These are phyloP conservation scores for Botia almorhae DNA, from an alignment of 2,797 vertebrate genomes.

Conservation along the genomic window DNA sequence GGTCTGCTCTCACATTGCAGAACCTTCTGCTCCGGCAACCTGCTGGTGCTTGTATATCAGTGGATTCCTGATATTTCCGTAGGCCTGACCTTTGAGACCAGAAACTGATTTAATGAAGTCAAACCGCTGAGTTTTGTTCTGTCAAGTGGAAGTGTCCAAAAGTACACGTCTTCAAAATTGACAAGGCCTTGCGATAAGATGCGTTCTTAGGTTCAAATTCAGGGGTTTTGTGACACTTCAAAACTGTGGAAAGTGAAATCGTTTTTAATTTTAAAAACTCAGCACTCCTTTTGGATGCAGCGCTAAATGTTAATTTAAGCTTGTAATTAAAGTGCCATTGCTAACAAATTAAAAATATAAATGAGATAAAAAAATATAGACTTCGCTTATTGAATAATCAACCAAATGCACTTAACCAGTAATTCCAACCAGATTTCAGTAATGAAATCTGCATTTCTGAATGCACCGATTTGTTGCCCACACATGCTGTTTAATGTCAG, in stretches of 20 bases:
- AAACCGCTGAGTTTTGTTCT: neutral
- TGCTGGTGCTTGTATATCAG: neutral
- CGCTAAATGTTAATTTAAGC: no score
- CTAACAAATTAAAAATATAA: no score
- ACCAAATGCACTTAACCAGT: no score
- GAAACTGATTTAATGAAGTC: neutral
- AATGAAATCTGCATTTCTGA: neutral
- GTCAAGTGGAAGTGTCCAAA: neutral
- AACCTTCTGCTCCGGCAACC: slow-evolving; percentile 37
- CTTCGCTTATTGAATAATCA: no score
- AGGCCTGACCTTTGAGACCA: neutral
- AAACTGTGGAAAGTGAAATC: no score
- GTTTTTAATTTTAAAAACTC: no score
- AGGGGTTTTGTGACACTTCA: no score
- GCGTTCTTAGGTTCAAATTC: neutral
- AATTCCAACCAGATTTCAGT: no score
- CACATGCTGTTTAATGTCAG: neutral
- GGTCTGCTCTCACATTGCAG: slow-evolving; percentile 75
- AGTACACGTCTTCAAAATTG: neutral
- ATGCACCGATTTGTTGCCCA: neutral
- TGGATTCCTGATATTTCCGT: neutral
- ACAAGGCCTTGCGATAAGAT: neutral
- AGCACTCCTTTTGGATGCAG: no score
- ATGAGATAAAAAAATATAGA: no score
- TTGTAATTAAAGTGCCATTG: no score